phyloP scores from a whole-genome alignment of 1,140 invertebrate species.

The Forficula auricularia region DNA sequence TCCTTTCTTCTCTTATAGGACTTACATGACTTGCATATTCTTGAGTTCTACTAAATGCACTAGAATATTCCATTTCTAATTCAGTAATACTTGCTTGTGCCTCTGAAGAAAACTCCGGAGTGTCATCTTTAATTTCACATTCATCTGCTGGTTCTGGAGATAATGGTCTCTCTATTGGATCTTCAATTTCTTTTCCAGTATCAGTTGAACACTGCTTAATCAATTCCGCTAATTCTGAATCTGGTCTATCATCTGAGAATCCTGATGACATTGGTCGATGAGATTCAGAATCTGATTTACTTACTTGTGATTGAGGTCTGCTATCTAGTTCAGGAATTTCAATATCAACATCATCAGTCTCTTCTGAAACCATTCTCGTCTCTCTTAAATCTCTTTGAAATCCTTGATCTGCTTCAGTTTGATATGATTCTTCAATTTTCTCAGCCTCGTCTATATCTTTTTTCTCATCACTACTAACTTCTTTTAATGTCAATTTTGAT shows the following conservation, averaged over 20 bases:
- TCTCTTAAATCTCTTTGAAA: slow-evolving; percentile 22
- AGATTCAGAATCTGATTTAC: slow-evolving; percentile 25
- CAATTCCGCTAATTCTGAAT: slow-evolving; percentile 26
- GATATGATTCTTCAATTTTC: slow-evolving; percentile 20
- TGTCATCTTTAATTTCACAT: slow-evolving; percentile 24
- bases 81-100: slow-evolving; percentile 19
- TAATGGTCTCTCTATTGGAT: slow-evolving; percentile 30
- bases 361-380: slow-evolving; percentile 15
- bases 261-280: slow-evolving; percentile 20
- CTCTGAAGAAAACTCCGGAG: slow-evolving; percentile 20
- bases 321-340: slow-evolving; percentile 14
- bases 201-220: slow-evolving; percentile 23
- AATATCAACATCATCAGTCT: slow-evolving; percentile 20
- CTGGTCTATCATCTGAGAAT: slow-evolving; percentile 25
- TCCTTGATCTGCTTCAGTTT: slow-evolving; percentile 26
- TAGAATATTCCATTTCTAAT: slow-evolving; percentile 18
- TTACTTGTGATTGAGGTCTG: slow-evolving; percentile 22
- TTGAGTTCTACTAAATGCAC: slow-evolving; percentile 15
- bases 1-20: slow-evolving; percentile 16
- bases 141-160: slow-evolving; percentile 30
- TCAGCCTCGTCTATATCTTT: slow-evolving; percentile 27
- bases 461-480: slow-evolving; percentile 25
- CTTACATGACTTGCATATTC: slow-evolving; percentile 19
- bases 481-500: slow-evolving; percentile 25
- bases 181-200: slow-evolving; percentile 18